Percentiles rank a stretch among this genome's conserved stretches.
Conservation (phyloP, 2,888 invertebrate species). For the Zaprionus obscuricornis region DNA sequence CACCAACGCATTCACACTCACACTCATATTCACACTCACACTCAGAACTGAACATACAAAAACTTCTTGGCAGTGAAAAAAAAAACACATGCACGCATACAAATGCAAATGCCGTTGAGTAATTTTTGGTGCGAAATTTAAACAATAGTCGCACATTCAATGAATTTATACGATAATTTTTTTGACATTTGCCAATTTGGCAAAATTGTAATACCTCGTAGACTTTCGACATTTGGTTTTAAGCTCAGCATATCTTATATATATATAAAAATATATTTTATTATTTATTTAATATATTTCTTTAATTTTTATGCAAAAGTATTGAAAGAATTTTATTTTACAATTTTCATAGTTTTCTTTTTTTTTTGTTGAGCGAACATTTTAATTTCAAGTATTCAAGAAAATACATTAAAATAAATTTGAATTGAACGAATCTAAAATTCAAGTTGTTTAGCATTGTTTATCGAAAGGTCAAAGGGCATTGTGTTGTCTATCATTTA, state of each 20-base stretch:
- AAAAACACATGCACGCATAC: slow-evolving; percentile 8
- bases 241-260: too few relatives aligned
- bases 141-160: slow-evolving; percentile 38
- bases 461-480: slow-evolving; percentile 29
- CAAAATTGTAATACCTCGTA: slow-evolving; percentile 42
- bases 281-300: too few relatives aligned
- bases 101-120: slow-evolving; percentile 56
- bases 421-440: too few relatives aligned
- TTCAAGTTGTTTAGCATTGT: too few relatives aligned
- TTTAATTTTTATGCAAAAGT: too few relatives aligned
- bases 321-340: too few relatives aligned
- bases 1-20: slow-evolving; percentile 5
- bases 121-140: slow-evolving; percentile 30
- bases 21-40: not conserved
- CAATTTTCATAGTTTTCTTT: too few relatives aligned
- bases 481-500: slow-evolving; percentile 22
- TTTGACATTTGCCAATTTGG: slow-evolving; percentile 30
- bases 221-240: not conserved
- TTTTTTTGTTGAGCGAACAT: too few relatives aligned
- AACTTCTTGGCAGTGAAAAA: too few relatives aligned
- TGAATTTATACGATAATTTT: slow-evolving; percentile 36
- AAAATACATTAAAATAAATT: too few relatives aligned
- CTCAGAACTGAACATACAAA: slow-evolving; percentile 1
- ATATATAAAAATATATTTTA: too few relatives aligned
- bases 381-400: too few relatives aligned